phyloP scores from a whole-genome alignment of 2,113 vertebrate genomes.

The Etheostoma spectabile region DNA sequence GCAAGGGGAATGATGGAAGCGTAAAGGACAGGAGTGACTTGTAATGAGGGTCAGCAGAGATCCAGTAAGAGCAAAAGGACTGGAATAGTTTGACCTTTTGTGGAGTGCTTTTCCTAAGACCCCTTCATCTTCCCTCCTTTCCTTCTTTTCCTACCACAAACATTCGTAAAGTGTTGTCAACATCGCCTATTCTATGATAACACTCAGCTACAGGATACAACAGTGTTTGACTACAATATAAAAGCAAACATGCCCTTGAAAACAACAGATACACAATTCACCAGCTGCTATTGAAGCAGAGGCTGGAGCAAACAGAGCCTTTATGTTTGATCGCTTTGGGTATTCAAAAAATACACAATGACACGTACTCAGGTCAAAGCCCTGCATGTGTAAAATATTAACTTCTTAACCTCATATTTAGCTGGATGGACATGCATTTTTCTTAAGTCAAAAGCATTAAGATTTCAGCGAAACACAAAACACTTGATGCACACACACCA shows the following conservation, averaged over 20 bases:
- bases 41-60: conserved; percentile 16
- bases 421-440: neutral
- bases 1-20: neutral
- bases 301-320: conserved; percentile 42
- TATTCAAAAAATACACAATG: conserved; percentile 33
- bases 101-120: conserved; percentile 73
- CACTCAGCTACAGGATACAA: conserved; percentile 20
- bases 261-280: conserved; percentile 15
- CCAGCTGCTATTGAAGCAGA: conserved; percentile 46
- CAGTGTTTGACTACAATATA: conserved; percentile 41
- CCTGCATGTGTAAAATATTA: neutral
- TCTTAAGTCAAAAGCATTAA: neutral
- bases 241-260: conserved; percentile 55
- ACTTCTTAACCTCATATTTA: neutral
- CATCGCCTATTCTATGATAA: conserved; percentile 8
- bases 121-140: conserved; percentile 46
- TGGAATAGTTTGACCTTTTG: conserved; percentile 86
- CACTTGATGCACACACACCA: too few species aligned
- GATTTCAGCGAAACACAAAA: too few species aligned
- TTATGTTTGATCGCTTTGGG: conserved; percentile 16
- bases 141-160: conserved; percentile 21
- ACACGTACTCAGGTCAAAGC: neutral
- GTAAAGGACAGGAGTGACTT: conserved; percentile 4
- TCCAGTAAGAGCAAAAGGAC: conserved; percentile 42
- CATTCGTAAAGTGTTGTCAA: conserved; percentile 23